Base-by-base conservation (phyloP, 2,888 invertebrate species). In the Drosophila mettleri region DNA sequence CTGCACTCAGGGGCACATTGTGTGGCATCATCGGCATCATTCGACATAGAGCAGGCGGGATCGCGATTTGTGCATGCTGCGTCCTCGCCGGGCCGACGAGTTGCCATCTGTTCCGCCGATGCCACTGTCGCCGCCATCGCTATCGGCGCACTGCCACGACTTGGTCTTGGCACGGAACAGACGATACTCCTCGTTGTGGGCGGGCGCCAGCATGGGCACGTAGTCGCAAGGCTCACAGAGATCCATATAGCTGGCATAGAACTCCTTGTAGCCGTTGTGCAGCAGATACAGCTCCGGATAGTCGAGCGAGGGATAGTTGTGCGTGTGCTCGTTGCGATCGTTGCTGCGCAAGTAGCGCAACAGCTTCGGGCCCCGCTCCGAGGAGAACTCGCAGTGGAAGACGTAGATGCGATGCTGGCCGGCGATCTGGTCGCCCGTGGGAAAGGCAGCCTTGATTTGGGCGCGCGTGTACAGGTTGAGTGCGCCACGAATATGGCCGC, bases 321-420 rank as follows among this genome's bases (percentile, higher is more conserved):
- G 95, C 63, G 94, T 94, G 93, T 99, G 97, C 38, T 94, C 92
- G 9, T 94, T 94, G 1, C 99, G 94, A 93, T 99, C 99, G 24
- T 95, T 93, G 57, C 95, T 95, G 5, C 99, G 95, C 60, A 99
- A 93, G 91, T 95, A 97, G 3, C 98, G 95, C 54, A 95, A 97
- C 95, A 99, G 93, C 80, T 95, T 96, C 0, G 99, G 99, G 0
- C 98, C 99, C 58, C 99, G 94, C 92, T 99, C 97, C 60, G 97
- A 96, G 0, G 98, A 98, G 93, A 98, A 99, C 92, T 99, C 99
- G 92, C 99, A 99, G 92, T 99, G 99, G 92, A 99, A 99, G 18
- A 99, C 95, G 31, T 99, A 93, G 45, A 99, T 95, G 67, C 94
- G 93, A 36, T 96, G 93, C 74, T 94, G 94, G 46, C 87, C 75